A percentile compares a stretch with the other conserved stretches of the same genome.
phyloP scores from a whole-genome alignment of 1,140 invertebrate genomes.

The Achatina immaculata region DNA sequence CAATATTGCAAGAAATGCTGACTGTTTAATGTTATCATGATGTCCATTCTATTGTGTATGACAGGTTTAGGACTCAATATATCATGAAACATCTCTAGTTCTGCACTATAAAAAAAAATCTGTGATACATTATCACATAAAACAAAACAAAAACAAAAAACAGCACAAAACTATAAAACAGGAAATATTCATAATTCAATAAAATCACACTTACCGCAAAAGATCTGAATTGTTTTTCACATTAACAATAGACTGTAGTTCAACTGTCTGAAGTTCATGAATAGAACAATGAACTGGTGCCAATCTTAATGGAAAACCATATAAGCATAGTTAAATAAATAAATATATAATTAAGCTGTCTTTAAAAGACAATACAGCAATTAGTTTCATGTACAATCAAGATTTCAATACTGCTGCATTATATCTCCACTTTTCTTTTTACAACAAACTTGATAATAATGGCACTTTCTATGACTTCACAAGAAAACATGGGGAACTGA shows the following conservation, averaged over 20 bases:
- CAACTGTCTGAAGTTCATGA: neutral
- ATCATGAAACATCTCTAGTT: neutral
- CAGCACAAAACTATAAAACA: neutral
- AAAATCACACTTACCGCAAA: neutral
- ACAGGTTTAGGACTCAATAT: too few species aligned
- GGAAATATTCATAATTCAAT: neutral
- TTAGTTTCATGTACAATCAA: too few species aligned
- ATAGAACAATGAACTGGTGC: neutral
- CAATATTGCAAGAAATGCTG: too few species aligned
- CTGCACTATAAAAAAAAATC: neutral
- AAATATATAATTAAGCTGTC: too few species aligned
- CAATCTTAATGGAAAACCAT: neutral
- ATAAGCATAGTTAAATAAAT: too few species aligned
- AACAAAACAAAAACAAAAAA: neutral
- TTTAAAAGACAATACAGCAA: too few species aligned
- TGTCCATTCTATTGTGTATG: neutral
- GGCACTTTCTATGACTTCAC: neutral
- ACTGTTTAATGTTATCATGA: neutral
- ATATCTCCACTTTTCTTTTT: neutral
- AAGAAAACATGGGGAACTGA: neutral
- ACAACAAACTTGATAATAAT: neutral
- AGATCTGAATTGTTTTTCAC: neutral
- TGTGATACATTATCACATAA: neutral
- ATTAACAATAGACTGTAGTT: constrained; percentile 6
- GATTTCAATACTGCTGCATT: neutral